Conservation (phyloP, 1,140 invertebrate species). For the Drosophila sp. region DNA sequence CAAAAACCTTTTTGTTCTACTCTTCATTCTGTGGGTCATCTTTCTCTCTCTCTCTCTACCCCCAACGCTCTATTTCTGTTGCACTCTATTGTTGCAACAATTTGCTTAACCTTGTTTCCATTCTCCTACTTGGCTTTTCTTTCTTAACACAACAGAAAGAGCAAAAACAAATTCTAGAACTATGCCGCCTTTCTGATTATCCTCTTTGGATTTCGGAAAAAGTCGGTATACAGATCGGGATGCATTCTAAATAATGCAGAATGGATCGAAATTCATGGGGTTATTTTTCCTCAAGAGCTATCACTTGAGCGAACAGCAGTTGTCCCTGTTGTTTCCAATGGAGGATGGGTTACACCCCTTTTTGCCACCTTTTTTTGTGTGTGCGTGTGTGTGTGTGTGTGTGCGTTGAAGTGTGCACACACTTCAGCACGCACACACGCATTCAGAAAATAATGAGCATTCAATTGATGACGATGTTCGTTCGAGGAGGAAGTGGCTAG, state of each 20-base stretch:
- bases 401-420: slow-evolving; percentile 61
- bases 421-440: slow-evolving; percentile 62
- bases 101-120: slow-evolving; percentile 57
- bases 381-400: slow-evolving; percentile 20
- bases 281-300: slow-evolving; percentile 13
- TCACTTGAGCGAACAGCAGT: background rate
- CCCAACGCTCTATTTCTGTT: slow-evolving; percentile 49
- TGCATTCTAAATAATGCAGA: too few species aligned
- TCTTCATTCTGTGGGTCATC: slow-evolving; percentile 72
- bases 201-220: too few species aligned
- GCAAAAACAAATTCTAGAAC: too few species aligned
- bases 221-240: too few species aligned
- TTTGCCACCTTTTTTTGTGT: slow-evolving; percentile 51
- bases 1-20: slow-evolving; percentile 21
- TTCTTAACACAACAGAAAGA: background rate
- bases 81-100: slow-evolving; percentile 60
- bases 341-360: slow-evolving; percentile 35
- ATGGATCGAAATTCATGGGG: too few species aligned
- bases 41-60: slow-evolving; percentile 45
- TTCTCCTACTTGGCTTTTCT: slow-evolving; percentile 32
- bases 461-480: slow-evolving; percentile 43
- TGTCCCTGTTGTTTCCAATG: background rate
- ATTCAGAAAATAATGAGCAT: slow-evolving; percentile 73
- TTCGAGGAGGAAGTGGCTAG: slow-evolving; percentile 21
- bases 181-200: too few species aligned